Evolutionary conservation across 2,888 invertebrate species (phyloP), one percentile per base, ranked within the genome.

Genomic region (Apodemia mormo): DNA sequence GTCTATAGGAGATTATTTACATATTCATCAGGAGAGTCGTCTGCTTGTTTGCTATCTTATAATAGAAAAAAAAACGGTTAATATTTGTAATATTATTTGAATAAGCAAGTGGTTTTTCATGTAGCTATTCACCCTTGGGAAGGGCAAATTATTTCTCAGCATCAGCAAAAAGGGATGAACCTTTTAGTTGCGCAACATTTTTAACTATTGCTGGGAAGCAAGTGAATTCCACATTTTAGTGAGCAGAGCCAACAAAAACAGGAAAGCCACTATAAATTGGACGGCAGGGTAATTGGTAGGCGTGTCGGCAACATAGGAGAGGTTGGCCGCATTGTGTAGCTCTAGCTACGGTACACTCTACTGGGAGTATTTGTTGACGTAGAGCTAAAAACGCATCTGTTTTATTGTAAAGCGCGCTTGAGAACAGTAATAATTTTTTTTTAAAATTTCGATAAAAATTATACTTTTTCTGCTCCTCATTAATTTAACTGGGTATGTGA

Each of bases 241-340:
- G 58, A 56, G 45, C 61, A 67, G 65, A 66, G 61, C 43, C 49
- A 22, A 65, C 65, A 58, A 58, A 58, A 68, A 68, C 65, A 68
- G 68, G 65, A 68, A 65, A 68, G 52, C 68, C 65, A 29, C 65
- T 22, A 65, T 68, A 68, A 68, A 65, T 68, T 68, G 68, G 65
- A 65, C 65, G 65, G 49, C 65, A 52, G 58, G 58, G 68, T 68
- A 73, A 73, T 73, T 73, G 73, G 71, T 68, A 64, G 73, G 73
- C 73, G 73, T 71, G 70, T 37, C 68, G 52, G 71, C 58, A 64
- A 58, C 58, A 58, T 33, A 58, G 58, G 58, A 56, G 68, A 14
- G 64, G 58, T 49, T 49, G 45, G 68, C 58, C 30, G 43, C 49
- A 43, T 71, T 61, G 70, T 66, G 65, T 65, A 33, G 43, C 68